These are phyloP conservation scores for Pantherophis alleghaniensis DNA, from an alignment of 2,797 vertebrate species.

Conservation along the genomic window DNA sequence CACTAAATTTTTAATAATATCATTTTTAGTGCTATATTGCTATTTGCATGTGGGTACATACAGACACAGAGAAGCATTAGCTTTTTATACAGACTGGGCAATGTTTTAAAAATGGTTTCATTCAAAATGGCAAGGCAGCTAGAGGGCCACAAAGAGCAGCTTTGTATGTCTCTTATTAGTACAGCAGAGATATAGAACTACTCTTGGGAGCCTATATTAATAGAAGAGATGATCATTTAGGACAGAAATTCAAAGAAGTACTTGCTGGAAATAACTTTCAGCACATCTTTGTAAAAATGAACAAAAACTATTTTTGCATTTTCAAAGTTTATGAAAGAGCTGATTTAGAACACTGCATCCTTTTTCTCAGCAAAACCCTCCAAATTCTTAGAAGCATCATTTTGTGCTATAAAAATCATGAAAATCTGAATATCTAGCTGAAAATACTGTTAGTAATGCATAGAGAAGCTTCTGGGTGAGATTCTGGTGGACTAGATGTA, in stretches of 20 bases:
- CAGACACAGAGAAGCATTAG: neutral
- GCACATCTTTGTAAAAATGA: neutral
- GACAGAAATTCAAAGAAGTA: conserved; percentile 15
- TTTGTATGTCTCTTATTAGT: neutral
- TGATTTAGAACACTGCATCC: neutral
- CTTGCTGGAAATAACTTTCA: conserved; percentile 3
- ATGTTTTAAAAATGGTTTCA: neutral
- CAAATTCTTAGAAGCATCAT: neutral
- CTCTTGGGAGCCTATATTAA: conserved; percentile 9
- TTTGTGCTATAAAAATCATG: neutral
- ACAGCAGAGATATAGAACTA: neutral
- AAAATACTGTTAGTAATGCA: neutral
- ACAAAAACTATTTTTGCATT: neutral
- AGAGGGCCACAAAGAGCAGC: neutral
- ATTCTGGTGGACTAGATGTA: neutral
- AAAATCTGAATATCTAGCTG: neutral
- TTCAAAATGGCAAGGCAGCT: neutral
- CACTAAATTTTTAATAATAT: neutral
- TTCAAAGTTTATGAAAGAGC: neutral
- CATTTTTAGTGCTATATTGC: neutral
- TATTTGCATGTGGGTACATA: neutral
- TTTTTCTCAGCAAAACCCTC: neutral
- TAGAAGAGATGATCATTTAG: conserved; percentile 5
- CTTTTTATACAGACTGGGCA: neutral
- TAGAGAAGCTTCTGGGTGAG: neutral